Conservation (phyloP, 2,113 vertebrate species). For the Megalops atlanticus region DNA sequence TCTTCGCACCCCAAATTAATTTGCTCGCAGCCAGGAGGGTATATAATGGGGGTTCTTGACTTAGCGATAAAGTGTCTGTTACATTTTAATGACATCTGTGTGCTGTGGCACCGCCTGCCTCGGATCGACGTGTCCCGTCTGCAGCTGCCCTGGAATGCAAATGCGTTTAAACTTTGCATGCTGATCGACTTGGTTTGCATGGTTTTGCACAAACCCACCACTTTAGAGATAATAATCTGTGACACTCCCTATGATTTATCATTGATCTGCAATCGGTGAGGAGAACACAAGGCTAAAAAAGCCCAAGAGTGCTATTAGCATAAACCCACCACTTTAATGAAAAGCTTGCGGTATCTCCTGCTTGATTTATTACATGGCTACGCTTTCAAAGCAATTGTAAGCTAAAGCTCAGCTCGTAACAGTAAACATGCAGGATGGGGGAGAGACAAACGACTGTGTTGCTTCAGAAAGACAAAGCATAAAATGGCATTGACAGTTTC, state of each 20-base stretch:
- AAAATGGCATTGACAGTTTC: not conserved
- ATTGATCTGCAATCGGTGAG: not conserved
- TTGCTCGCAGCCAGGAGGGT: constrained; percentile 13
- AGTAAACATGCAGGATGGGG: not conserved
- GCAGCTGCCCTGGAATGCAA: not conserved
- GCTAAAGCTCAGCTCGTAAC: not conserved
- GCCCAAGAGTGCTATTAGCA: not conserved
- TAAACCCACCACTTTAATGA: not conserved
- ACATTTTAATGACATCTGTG: not conserved
- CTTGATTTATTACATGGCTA: not conserved
- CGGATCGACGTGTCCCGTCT: not conserved
- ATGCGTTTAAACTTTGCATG: not conserved
- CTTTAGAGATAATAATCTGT: constrained; percentile 1
- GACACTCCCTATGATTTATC: not conserved
- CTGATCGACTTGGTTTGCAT: not conserved
- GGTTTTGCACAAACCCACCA: not conserved
- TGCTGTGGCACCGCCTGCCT: not conserved
- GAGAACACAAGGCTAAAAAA: not conserved
- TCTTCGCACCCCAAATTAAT: constrained; percentile 21
- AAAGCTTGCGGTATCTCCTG: not conserved
- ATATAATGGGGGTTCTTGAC: constrained; percentile 15
- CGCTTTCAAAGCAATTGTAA: not conserved
- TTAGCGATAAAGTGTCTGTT: constrained; percentile 2
- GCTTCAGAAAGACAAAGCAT: not conserved
- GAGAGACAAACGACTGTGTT: not conserved